Conservation (phyloP, 2,888 invertebrate genomes). For the Stenolophus ochropezus region DNA sequence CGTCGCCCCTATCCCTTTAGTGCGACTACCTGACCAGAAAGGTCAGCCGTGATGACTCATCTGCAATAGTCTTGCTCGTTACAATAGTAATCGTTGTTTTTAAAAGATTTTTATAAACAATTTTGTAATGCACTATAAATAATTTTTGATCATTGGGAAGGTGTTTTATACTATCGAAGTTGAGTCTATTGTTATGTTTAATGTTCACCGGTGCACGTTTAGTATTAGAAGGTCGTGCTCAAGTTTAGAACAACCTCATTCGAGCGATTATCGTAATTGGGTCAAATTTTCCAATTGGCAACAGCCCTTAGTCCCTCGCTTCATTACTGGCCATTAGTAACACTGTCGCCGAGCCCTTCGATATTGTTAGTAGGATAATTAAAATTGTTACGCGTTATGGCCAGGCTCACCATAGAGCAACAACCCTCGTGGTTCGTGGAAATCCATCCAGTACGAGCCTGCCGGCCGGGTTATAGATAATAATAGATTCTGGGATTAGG, state of each 20-base stretch:
- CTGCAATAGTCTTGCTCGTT: too few species aligned
- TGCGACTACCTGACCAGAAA: too few species aligned
- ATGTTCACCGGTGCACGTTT: too few species aligned
- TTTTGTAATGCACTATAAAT: too few species aligned
- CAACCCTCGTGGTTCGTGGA: neutral
- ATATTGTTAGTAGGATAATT: slow-evolving; percentile 3
- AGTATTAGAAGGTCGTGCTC: too few species aligned
- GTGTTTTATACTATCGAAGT: too few species aligned
- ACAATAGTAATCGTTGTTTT: too few species aligned
- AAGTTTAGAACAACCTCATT: neutral
- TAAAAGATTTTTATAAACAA: too few species aligned
- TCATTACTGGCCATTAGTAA: slow-evolving; percentile 8
- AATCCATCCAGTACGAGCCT: neutral
- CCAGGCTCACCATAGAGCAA: neutral
- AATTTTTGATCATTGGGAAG: too few species aligned
- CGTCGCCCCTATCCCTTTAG: too few species aligned
- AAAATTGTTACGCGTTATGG: neutral
- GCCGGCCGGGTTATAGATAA: neutral
- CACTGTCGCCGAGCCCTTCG: neutral
- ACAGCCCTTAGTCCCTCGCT: neutral
- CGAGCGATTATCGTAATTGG: slow-evolving; percentile 5
- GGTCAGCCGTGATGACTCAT: too few species aligned
- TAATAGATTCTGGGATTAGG: neutral
- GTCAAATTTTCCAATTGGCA: neutral
- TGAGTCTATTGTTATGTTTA: too few species aligned